These are phyloP conservation scores for Drosophila grimshawi DNA, from an alignment of 1,140 invertebrate genomes.

Conservation along the genomic window DNA sequence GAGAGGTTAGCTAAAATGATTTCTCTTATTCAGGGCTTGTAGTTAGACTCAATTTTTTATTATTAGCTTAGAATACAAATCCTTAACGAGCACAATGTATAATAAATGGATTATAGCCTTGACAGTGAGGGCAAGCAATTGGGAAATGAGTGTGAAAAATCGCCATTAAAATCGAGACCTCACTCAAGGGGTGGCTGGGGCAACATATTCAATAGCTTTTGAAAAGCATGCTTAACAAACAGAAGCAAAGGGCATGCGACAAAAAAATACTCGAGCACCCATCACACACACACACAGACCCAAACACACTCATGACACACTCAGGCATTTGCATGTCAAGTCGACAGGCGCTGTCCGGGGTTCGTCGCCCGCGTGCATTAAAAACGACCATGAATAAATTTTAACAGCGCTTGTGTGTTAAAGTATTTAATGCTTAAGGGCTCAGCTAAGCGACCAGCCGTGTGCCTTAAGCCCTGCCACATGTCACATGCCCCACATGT, in stretches of 20 bases:
- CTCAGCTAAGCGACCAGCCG: constrained; percentile 71
- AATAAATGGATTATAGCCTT: constrained; percentile 20
- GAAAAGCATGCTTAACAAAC: constrained; percentile 76
- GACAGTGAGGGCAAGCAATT: constrained; percentile 16
- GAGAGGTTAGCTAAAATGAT: background rate
- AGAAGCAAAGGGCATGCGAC: constrained; percentile 44
- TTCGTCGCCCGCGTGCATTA: constrained; percentile 57
- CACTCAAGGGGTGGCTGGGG: constrained; percentile 28
- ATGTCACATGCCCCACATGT: constrained; percentile 44
- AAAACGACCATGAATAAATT: constrained; percentile 81
- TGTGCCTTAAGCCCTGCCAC: constrained; percentile 76
- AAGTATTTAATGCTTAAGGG: constrained; percentile 82
- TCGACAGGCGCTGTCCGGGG: constrained; percentile 37
- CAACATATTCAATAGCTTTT: constrained; percentile 81
- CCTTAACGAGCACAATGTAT: background rate
- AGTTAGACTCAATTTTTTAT: background rate
- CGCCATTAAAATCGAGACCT: constrained; percentile 56
- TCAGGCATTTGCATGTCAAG: constrained; percentile 79
- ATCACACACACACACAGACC: constrained; percentile 47
- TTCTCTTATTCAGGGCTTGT: too few species aligned
- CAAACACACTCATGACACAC: constrained; percentile 45
- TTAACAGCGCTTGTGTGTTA: constrained; percentile 81
- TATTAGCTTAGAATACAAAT: background rate
- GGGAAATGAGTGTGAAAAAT: constrained; percentile 76
- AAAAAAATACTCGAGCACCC: constrained; percentile 56